Percentiles rank a stretch among this genome's conserved stretches.
phyloP scores from a whole-genome alignment of 2,888 invertebrate genomes.

The Thera obeliscata region DNA sequence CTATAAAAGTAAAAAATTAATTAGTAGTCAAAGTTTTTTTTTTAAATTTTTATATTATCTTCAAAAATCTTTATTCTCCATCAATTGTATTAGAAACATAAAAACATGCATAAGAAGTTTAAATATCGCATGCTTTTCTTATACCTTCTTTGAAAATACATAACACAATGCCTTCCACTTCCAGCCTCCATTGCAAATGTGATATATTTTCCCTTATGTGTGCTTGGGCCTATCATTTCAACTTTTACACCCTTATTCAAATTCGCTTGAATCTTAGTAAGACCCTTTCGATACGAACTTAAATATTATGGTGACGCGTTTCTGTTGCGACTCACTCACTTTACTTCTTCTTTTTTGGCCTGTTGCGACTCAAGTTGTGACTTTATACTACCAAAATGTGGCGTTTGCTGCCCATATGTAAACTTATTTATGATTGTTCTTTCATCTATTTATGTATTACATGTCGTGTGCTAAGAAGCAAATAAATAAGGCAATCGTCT shows the following conservation, averaged over 20 bases:
- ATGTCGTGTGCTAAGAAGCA: too few species aligned
- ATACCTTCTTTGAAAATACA: slow-evolving; percentile 18
- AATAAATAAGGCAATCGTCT: too few species aligned
- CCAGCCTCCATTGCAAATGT: slow-evolving; percentile 21
- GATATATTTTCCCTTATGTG: slow-evolving; percentile 26
- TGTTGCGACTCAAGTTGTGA: too few species aligned
- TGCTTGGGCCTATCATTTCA: slow-evolving; percentile 19
- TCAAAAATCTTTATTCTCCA: neutral
- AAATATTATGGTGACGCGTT: too few species aligned
- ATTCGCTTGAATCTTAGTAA: slow-evolving; percentile 19
- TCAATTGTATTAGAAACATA: neutral
- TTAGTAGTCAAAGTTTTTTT: too few species aligned
- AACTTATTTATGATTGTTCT: too few species aligned
- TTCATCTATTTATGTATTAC: too few species aligned
- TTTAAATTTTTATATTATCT: too few species aligned
- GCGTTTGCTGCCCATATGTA: too few species aligned
- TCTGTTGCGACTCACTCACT: too few species aligned
- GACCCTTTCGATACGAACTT: neutral
- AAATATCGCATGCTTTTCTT: slow-evolving; percentile 1
- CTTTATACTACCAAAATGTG: too few species aligned
- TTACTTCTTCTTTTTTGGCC: neutral
- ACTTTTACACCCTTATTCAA: slow-evolving; percentile 21
- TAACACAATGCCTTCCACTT: slow-evolving; percentile 18
- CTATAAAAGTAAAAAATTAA: too few species aligned
- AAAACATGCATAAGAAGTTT: neutral